Evolutionary conservation across 37 sponge, comb jelly and placozoan species (phyloP), one percentile per base, ranked within the genome.

Genomic region (Halisarca cf. caerulea): DNA sequence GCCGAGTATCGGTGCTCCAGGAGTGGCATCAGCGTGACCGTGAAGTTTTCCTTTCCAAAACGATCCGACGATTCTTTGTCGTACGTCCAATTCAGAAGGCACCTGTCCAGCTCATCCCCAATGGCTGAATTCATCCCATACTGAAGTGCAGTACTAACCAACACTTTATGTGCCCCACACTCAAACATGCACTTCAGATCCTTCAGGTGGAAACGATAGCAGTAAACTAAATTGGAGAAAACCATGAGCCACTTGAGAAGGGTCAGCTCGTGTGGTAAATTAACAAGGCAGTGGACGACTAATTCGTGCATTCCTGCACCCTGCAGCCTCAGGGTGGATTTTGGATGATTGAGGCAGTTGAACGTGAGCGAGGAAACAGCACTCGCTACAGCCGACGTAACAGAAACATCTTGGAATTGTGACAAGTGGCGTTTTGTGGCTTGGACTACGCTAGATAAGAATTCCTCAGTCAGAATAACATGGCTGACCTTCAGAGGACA

Each of bases 11-110:
- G 38, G 0, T 78, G 39, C 14, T 58, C 38, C 7, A 90, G 36
- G 15, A 80, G 51, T 41, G 66, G 80, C 3, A 85, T 32, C 27
- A 93, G 66, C 27, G 80, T n/a, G 8, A 88, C 83, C 54, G 87
- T 47, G 62, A 47, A 90, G 28, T 85, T 83, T 8, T 82, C 33
- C 18, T 75, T 45, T 43, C 68, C 78, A 3, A 93, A 82, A 27
- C 84, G 55, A 54, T 79, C 79, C 18, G 94, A 90, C 9, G 86
- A 80, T 23, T 85, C 91, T 38, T 90, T 93, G 74, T 90, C 88
- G 41, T 85, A 84, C 0, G 94, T 93, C 51, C 90, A n/a, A 47
- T 68, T 93, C 17, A 93, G 82, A 2, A 93, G 77, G 59, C 89
- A 88, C 0, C 90, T 84, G 27, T 88, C 79, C 2, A 88, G 82